Evolutionary conservation across 2,888 invertebrate genomes (phyloP), one percentile per base, ranked within the genome.

Genomic region (Willowsia nigromaculata): DNA sequence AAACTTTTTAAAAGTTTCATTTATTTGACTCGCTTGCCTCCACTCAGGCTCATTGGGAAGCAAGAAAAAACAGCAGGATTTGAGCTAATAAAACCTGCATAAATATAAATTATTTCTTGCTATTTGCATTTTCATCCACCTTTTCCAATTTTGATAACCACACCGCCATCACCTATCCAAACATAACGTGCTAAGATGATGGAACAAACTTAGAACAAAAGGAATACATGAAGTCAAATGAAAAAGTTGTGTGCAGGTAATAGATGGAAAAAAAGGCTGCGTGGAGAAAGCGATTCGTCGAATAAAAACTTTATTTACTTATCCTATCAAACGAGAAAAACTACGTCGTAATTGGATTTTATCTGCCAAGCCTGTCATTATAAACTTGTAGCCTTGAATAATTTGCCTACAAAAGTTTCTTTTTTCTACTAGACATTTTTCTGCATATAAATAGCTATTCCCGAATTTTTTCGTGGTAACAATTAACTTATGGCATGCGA

Each of bases 41-140:
- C 27, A 40, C 25, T n/a, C 37, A 62, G 78, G 68, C 47, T 83
- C 40, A 65, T 85, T 85, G 65, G 43, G 22, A 7, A 22, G 53
- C 7, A 13, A 2, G 7, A 18, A 53, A 18, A 53, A 18, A 22
- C 18, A 53, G 30, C 74, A 59, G 56, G 25, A 40, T 65, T 80
- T 22, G 37, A 87, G 68, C 50, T 87, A 80, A 71, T 84, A 87
- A 81, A 81, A 53, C 80, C n/a, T 40, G 53, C 68, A 87, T 81
- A 81, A 80, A 81, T 86, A 86, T 86, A 87, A 87, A 87, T 81
- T 87, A 81, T 50, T 62, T 30, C 62, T 81, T 87, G 68, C 71
- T 56, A 87, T 87, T 87, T 87, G 80, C 86, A 87, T 87, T 81
- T 87, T 68, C 47, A 87, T 53, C 68, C 68, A 15, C 59, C 22